Conservation (phyloP, 2,797 vertebrate species). For the Xerus rutilus region DNA sequence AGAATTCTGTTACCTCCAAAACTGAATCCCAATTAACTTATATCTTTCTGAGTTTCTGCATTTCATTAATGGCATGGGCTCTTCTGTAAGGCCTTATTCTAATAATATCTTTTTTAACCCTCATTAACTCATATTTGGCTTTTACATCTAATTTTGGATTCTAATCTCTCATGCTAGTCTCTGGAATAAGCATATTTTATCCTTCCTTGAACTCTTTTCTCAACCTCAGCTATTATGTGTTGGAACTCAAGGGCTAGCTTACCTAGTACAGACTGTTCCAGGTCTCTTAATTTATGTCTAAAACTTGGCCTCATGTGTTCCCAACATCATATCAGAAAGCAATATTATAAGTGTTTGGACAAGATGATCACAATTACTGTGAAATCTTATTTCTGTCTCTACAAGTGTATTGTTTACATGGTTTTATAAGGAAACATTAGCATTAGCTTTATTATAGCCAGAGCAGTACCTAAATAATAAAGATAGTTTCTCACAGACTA, state of each 20-base stretch:
- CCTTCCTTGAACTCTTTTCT: slow-evolving; percentile 4
- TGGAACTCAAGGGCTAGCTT: not conserved
- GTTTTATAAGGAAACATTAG: not conserved
- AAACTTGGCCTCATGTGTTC: not conserved
- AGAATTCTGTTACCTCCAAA: not conserved
- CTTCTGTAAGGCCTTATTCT: not conserved
- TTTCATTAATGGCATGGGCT: not conserved
- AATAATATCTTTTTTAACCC: not conserved
- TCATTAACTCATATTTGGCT: not conserved
- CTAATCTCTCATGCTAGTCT: not conserved
- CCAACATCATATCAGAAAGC: not conserved
- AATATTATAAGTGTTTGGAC: slow-evolving; percentile 8
- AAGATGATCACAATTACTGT: not conserved
- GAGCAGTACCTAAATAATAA: not conserved
- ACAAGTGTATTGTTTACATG: not conserved
- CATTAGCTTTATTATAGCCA: not conserved
- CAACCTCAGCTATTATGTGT: not conserved
- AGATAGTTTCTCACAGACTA: slow-evolving; percentile 30
- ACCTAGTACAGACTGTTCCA: not conserved
- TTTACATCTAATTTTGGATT: not conserved
- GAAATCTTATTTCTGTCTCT: not conserved
- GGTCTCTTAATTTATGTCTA: not conserved
- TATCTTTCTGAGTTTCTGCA: not conserved
- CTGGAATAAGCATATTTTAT: not conserved
- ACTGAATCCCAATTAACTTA: not conserved